Base-by-base conservation (phyloP, 1,140 invertebrate species). In the Diorhabda carinulata region DNA sequence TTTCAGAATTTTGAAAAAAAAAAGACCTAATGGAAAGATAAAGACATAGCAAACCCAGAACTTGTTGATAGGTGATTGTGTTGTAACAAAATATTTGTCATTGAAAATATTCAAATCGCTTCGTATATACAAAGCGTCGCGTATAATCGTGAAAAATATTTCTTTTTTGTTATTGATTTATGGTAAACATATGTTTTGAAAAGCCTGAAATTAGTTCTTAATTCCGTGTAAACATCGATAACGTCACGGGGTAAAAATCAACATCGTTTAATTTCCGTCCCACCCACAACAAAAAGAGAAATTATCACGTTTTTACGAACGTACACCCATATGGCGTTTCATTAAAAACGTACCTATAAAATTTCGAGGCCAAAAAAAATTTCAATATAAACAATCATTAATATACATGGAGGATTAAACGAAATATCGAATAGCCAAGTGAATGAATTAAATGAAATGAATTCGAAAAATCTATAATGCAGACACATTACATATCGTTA, bases 201-300 rank as follows among this genome's bases (percentile, higher is more conserved):
- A 59, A 59, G 40, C n/a, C 40, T 6, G 40, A 59, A 7, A 9
- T 59, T 59, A 59, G n/a, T 59, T n/a, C n/a, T 59, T 62, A 62
- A 62, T 62, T 62, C 61, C 43, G 41, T 43, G 43, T 43, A 62
- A 62, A 62, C 43, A 62, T n/a, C 9, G 61, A 62, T 62, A 62
- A 47, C 10, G 42, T 60, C 58, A 41, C 25, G 7, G 7, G 42
- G 8, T 10, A 60, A n/a, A 43, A 43, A 43, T 43, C 61, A 44
- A 7, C 41, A 5, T 4, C 43, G 61, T 52, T 62, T 62, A 44
- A 62, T 41, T 62, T 62, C 8, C 41, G 41, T 62, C 43, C 61
- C 61, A 43, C 61, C 61, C 61, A 62, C 61, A 62, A 62, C 44
- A 43, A 43, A 25, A 62, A 62, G 41, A n/a, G 43, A 43, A 62